Base-by-base conservation (phyloP, 1,140 invertebrate genomes). In the Pygmarrhopalites habei region DNA sequence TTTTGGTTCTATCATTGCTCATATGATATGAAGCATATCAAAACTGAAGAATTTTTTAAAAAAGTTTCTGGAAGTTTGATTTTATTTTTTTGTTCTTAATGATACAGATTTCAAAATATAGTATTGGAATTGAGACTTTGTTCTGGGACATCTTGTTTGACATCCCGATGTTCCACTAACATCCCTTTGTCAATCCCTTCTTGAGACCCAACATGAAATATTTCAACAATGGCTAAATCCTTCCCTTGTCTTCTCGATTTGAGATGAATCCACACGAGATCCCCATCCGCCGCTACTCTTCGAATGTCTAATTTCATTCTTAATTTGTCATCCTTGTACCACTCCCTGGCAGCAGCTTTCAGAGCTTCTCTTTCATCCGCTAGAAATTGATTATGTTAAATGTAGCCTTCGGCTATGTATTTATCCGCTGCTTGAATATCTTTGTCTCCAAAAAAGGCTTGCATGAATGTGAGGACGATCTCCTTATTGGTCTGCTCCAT, bases 101-200 rank as follows among this genome's bases (percentile, higher is more conserved):
- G 7, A 10, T 39, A 7, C 35, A 39, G 35, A 39, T 39, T 39
- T 46, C 46, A 58, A 46, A 60, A 60, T 23, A 60, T 35, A 0
- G 58, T 44, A 60, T 60, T 44, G 14, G 58, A 7, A 51, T 60
- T 60, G 5, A 15, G 19, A 32, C 43, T 30, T 14, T 30, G 46
- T 32, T 60, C 58, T 46, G 58, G 58, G 5, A 62, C 35, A 29
- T 17, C 60, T 32, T 62, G 60, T 7, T 21, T 26, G 12, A 55
- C 60, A 35, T 62, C 60, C 60, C 60, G 55, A 30, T 62, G 60
- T 30, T 62, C 60, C n/a, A 29, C 2, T 4, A 62, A 26, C 29
- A 25, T 63, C 1, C 46, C 43, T 14, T 52, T 29, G n/a, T n/a
- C n/a, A n/a, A n/a, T n/a, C n/a, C n/a, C n/a, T n/a, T n/a, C n/a